Conservation (phyloP, 2,888 invertebrate species). For the Hylaea fasciaria region DNA sequence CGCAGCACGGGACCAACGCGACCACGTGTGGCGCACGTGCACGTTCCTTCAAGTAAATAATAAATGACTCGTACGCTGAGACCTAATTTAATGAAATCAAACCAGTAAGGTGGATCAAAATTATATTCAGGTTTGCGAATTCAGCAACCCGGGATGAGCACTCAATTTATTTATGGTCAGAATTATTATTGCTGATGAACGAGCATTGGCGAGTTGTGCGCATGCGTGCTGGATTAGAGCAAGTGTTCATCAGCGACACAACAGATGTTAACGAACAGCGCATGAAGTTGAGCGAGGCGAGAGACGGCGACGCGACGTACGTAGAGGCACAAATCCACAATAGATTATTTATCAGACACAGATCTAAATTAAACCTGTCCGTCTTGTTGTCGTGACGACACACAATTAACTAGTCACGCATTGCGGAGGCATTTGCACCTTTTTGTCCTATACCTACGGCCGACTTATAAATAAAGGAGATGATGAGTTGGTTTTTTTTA, state of each 20-base stretch:
- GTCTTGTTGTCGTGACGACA: slow-evolving; percentile 49
- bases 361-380: slow-evolving; percentile 42
- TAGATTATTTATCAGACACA: slow-evolving; percentile 43
- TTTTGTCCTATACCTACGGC: slow-evolving; percentile 42
- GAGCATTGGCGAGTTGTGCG: slow-evolving; percentile 38
- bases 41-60: no score
- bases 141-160: background rate
- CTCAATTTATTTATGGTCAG: no score
- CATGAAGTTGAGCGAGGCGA: background rate
- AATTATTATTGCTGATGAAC: background rate
- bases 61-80: no score
- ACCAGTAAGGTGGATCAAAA: background rate
- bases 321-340: slow-evolving; percentile 28
- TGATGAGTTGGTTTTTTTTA: slow-evolving; percentile 38
- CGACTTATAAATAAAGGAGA: slow-evolving; percentile 47
- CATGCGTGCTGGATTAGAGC: slow-evolving; percentile 56
- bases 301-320: slow-evolving; percentile 5
- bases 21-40: slow-evolving; percentile 31
- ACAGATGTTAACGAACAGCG: slow-evolving; percentile 43
- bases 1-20: background rate
- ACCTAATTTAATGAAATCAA: background rate
- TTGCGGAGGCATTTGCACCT: slow-evolving; percentile 51
- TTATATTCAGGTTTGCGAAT: background rate
- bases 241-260: slow-evolving; percentile 45
- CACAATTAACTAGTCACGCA: slow-evolving; percentile 50